Conservation (phyloP, 2,888 invertebrate genomes). For the Pammene fasciana region DNA sequence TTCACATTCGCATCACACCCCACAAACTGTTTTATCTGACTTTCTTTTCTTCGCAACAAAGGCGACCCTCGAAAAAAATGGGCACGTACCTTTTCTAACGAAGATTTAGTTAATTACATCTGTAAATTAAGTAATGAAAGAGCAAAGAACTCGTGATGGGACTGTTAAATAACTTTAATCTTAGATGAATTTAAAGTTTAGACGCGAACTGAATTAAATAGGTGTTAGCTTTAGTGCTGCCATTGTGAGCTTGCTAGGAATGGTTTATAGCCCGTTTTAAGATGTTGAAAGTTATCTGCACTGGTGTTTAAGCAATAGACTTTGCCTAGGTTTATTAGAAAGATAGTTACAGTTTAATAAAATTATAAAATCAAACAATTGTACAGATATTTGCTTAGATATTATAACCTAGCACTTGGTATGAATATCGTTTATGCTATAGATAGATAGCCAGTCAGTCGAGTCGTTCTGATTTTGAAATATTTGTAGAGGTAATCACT, state of each 20-base stretch:
- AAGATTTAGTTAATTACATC: slow-evolving; percentile 56
- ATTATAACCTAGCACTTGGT: too few species aligned
- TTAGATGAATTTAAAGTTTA: slow-evolving; percentile 41
- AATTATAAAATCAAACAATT: background rate
- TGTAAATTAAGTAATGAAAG: slow-evolving; percentile 58
- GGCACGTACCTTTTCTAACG: slow-evolving; percentile 48
- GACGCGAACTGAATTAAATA: slow-evolving; percentile 37
- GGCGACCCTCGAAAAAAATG: slow-evolving; percentile 42
- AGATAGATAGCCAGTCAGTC: too few species aligned
- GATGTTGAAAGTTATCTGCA: slow-evolving; percentile 4
- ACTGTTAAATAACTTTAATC: slow-evolving; percentile 45
- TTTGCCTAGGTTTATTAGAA: background rate
- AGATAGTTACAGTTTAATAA: background rate
- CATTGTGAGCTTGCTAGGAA: slow-evolving; percentile 14
- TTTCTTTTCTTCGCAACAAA: slow-evolving; percentile 43
- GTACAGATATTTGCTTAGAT: background rate
- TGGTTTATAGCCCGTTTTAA: background rate
- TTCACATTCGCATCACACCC: slow-evolving; percentile 43
- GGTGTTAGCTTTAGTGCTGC: slow-evolving; percentile 13
- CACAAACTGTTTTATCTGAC: slow-evolving; percentile 43
- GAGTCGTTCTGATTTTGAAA: too few species aligned
- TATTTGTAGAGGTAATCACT: too few species aligned
- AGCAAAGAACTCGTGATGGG: slow-evolving; percentile 50
- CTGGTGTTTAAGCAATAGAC: background rate
- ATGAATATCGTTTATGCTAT: too few species aligned